phyloP scores from a whole-genome alignment of 2,113 vertebrate genomes.

The Perccottus glenii region DNA sequence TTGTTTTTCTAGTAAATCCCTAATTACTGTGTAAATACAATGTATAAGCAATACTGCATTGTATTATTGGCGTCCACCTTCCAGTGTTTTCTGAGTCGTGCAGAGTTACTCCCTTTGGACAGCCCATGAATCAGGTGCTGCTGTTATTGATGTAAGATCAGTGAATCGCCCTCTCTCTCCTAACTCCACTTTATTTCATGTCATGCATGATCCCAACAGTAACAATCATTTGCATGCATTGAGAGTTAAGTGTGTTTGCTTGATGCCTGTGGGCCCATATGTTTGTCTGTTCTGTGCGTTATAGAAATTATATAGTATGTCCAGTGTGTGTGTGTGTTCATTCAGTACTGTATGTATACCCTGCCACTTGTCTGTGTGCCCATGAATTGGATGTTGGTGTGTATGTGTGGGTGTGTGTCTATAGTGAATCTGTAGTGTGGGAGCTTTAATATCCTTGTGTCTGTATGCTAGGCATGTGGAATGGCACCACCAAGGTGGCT shows the following conservation, averaged over 20 bases:
- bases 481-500: slow-evolving; percentile 93
- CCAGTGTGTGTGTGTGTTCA: slow-evolving; percentile 55
- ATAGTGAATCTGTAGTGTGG: not conserved
- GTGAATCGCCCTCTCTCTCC: slow-evolving; percentile 18
- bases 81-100: slow-evolving; percentile 26
- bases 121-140: slow-evolving; percentile 42
- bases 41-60: not conserved
- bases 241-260: slow-evolving; percentile 41
- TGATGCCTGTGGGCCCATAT: slow-evolving; percentile 24
- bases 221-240: slow-evolving; percentile 44
- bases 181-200: slow-evolving; percentile 25
- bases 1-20: not conserved
- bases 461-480: slow-evolving; percentile 89
- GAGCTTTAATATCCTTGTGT: slow-evolving; percentile 26
- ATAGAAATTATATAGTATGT: too few relatives aligned
- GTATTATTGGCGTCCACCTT: slow-evolving; percentile 12
- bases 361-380: slow-evolving; percentile 16
- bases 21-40: not conserved
- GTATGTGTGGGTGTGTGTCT: slow-evolving; percentile 8
- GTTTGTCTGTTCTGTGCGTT: not conserved
- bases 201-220: slow-evolving; percentile 51
- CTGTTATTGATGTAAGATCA: slow-evolving; percentile 54
- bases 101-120: slow-evolving; percentile 40
- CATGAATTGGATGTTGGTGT: not conserved
- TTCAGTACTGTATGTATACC: slow-evolving; percentile 3